These are phyloP conservation scores for Paradisaea rubra DNA, from an alignment of 2,113 vertebrate species.

Conservation along the genomic window DNA sequence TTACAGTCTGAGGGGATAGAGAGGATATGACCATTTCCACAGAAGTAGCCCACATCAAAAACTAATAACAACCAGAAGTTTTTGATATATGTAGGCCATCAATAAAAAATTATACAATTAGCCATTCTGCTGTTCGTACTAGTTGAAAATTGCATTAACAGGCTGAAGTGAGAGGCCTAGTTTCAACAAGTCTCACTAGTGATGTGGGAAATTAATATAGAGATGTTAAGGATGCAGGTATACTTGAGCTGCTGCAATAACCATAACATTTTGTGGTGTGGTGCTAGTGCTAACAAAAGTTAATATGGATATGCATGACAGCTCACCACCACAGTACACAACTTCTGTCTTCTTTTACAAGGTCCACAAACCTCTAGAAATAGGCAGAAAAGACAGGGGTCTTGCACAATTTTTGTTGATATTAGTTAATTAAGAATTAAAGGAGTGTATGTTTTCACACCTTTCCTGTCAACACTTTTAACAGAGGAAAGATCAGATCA, in stretches of 20 bases:
- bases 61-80: background rate
- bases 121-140: background rate
- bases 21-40: background rate
- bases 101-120: background rate
- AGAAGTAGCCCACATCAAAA: background rate
- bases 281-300: background rate
- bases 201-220: background rate
- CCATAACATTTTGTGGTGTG: background rate
- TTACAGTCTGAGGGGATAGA: background rate
- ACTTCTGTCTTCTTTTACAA: background rate
- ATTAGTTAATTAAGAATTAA: background rate
- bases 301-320: background rate
- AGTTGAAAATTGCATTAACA: background rate
- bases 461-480: background rate
- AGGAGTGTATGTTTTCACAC: background rate
- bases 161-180: background rate
- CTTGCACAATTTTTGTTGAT: background rate
- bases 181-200: background rate
- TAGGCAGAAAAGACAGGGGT: rapidly evolving
- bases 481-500: background rate
- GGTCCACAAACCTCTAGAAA: background rate
- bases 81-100: background rate
- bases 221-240: rapidly evolving
- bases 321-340: background rate
- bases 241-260: background rate